Percentiles rank a stretch among this genome's conserved stretches.
Evolutionary conservation across 2,113 vertebrate species (phyloP).

Genomic region (Xenopus borealis): DNA sequence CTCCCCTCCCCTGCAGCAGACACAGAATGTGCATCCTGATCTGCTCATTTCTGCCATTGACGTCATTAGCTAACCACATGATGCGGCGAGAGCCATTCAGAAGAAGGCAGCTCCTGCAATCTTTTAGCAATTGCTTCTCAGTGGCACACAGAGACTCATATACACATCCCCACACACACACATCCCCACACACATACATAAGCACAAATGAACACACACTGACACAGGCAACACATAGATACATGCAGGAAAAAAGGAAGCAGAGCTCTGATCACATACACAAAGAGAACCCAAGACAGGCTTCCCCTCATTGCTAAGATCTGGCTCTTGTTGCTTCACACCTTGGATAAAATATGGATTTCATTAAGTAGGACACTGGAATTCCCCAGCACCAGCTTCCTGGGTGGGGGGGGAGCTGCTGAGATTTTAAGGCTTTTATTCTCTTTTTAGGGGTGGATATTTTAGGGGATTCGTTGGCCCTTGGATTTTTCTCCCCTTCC

Average conservation of each 20-base stretch:
- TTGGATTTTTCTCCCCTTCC: neutral
- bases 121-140: constrained; percentile 58
- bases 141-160: constrained; percentile 19
- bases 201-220: neutral
- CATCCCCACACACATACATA: neutral
- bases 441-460: constrained; percentile 41
- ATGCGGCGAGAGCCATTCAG: constrained; percentile 65
- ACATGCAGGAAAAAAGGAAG: constrained; percentile 24
- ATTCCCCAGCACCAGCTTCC: neutral
- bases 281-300: neutral
- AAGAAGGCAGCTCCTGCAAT: constrained; percentile 47
- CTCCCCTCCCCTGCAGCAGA: constrained; percentile 40
- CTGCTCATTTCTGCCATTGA: constrained; percentile 77
- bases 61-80: constrained; percentile 74
- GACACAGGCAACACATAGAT: constrained; percentile 8
- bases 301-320: neutral
- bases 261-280: neutral
- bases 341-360: constrained; percentile 17
- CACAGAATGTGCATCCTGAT: constrained; percentile 47
- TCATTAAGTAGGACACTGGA: constrained; percentile 18
- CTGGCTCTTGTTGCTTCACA: neutral
- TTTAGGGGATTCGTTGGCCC: neutral
- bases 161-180: neutral
- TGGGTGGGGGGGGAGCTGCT: constrained; percentile 1
- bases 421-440: neutral